Conservation (phyloP, 2,113 vertebrate species). For the Amblyopsis rosae region DNA sequence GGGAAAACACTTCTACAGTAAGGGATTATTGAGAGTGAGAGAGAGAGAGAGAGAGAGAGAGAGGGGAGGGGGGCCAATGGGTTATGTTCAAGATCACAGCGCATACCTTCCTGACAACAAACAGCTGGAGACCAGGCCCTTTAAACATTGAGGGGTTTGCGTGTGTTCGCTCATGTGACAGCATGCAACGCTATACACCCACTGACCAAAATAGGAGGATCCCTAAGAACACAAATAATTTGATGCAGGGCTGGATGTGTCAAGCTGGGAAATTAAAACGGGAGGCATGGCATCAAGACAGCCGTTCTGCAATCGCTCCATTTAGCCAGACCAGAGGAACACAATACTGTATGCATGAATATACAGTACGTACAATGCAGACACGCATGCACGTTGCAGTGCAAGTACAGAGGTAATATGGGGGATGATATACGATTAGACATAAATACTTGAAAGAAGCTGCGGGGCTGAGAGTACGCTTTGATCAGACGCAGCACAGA, state of each 20-base stretch:
- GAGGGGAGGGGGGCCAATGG: conserved; percentile 9
- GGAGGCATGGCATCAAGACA: background rate
- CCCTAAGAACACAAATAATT: background rate
- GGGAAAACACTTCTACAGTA: conserved; percentile 49
- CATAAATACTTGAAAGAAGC: conserved; percentile 30
- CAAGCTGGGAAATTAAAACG: background rate
- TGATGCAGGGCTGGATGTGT: background rate
- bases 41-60: conserved; percentile 3
- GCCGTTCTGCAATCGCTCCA: too few relatives aligned
- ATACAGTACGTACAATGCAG: conserved; percentile 5
- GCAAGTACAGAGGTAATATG: background rate
- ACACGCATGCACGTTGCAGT: background rate
- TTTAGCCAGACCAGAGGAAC: background rate
- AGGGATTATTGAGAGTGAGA: background rate
- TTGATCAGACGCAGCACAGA: conserved; percentile 57
- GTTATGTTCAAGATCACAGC: conserved; percentile 35
- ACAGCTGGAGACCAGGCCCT: conserved; percentile 18
- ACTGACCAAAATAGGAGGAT: background rate
- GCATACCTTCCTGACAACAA: conserved; percentile 14
- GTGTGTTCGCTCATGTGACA: background rate
- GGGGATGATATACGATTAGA: background rate
- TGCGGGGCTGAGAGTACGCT: conserved; percentile 20
- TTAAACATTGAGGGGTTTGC: background rate
- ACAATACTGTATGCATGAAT: background rate
- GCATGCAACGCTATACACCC: background rate